phyloP scores from a whole-genome alignment of 2,113 vertebrate species.

The Philantomba maxwellii region DNA sequence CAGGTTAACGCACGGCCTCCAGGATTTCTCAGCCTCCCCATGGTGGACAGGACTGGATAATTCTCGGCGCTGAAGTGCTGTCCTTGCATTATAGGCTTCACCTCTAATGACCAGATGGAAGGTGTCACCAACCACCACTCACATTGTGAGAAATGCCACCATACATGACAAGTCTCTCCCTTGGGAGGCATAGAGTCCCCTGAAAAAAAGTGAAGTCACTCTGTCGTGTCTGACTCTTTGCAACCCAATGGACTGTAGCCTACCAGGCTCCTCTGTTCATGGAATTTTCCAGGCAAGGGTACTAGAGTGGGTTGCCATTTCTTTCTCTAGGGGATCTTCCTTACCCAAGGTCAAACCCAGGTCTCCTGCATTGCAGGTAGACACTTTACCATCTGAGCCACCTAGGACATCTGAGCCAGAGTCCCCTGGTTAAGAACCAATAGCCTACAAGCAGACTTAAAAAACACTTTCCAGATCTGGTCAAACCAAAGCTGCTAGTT shows the following conservation, averaged over 20 bases:
- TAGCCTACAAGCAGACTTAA: background rate
- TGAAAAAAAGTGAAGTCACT: background rate
- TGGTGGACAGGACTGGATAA: background rate
- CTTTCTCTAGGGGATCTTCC: background rate
- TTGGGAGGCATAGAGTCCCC: background rate
- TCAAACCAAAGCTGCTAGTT: background rate
- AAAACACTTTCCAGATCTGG: background rate
- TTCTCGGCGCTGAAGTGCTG: background rate
- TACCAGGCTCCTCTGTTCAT: background rate
- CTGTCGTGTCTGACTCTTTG: background rate
- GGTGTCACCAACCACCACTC: background rate
- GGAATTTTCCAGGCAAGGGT: background rate
- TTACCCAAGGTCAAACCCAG: background rate
- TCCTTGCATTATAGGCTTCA: background rate
- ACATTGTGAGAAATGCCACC: background rate
- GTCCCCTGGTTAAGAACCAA: background rate
- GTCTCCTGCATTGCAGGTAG: background rate
- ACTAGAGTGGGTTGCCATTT: background rate
- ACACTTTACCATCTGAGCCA: background rate
- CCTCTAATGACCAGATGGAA: background rate
- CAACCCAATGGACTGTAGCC: background rate
- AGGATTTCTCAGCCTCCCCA: background rate
- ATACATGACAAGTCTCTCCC: background rate
- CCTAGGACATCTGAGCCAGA: background rate
- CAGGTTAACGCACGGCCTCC: rapidly evolving